Percentiles rank a stretch among this genome's conserved stretches.
These are phyloP conservation scores for Liposcelis brunnea DNA, from an alignment of 2,888 invertebrate species.

Conservation along the genomic window DNA sequence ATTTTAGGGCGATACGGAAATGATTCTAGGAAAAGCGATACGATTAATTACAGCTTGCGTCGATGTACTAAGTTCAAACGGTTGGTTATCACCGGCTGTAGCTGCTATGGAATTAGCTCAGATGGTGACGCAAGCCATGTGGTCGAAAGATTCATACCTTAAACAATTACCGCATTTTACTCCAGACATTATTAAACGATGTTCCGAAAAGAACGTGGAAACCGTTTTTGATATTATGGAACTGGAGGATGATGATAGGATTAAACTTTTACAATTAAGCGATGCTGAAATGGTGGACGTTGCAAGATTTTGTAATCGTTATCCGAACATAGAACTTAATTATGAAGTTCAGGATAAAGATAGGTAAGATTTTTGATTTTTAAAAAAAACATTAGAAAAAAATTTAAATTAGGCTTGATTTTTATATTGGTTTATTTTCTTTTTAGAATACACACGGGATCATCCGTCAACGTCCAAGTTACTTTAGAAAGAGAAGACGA, in stretches of 20 bases:
- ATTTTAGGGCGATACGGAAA: slow-evolving; percentile 59
- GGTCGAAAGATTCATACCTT: slow-evolving; percentile 95
- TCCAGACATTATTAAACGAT: slow-evolving; percentile 71
- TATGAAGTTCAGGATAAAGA: slow-evolving; percentile 75
- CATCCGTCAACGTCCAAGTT: slow-evolving; percentile 77
- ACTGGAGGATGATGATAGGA: slow-evolving; percentile 77
- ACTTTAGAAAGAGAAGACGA: slow-evolving; percentile 94
- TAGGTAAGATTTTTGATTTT: slow-evolving; percentile 16
- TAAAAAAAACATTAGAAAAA: too few species aligned
- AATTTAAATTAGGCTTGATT: too few species aligned
- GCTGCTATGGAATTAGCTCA: slow-evolving; percentile 99
- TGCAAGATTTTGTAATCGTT: slow-evolving; percentile 94
- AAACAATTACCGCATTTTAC: slow-evolving; percentile 94
- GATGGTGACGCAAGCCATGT: slow-evolving; percentile 99
- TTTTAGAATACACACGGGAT: slow-evolving; percentile 48
- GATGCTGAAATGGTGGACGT: slow-evolving; percentile 93
- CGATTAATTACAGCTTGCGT: slow-evolving; percentile 89
- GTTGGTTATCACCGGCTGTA: slow-evolving; percentile 95
- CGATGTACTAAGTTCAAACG: slow-evolving; percentile 81
- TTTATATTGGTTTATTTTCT: too few species aligned
- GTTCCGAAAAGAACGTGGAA: slow-evolving; percentile 78
- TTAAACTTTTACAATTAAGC: slow-evolving; percentile 56
- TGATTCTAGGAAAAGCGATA: slow-evolving; percentile 71
- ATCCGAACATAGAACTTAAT: slow-evolving; percentile 92
- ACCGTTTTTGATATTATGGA: slow-evolving; percentile 95